Conservation (phyloP, 2,113 vertebrate species). For the Caranx ignobilis region DNA sequence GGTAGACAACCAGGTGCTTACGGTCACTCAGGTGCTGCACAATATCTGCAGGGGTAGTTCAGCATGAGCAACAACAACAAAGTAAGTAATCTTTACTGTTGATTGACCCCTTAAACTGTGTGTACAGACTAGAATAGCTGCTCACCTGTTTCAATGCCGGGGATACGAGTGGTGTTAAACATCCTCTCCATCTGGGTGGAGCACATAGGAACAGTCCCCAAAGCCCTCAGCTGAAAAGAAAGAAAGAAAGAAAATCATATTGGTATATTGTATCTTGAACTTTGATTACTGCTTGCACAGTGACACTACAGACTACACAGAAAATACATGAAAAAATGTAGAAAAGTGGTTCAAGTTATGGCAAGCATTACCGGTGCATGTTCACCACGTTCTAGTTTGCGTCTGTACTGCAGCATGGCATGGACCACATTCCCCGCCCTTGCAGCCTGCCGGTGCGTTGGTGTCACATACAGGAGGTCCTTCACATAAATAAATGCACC, state of each 20-base stretch:
- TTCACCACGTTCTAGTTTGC: conserved; percentile 92
- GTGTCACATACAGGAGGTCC: conserved; percentile 88
- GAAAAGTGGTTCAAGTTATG: too few relatives aligned
- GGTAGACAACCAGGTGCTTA: conserved; percentile 91
- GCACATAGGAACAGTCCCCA: conserved; percentile 94
- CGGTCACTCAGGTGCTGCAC: conserved; percentile 91
- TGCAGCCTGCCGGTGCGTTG: conserved; percentile 88
- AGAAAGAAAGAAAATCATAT: not conserved
- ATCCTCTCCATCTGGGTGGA: conserved; percentile 94
- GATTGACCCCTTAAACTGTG: not conserved
- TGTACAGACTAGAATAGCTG: not conserved
- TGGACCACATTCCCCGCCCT: conserved; percentile 90
- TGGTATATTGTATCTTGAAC: not conserved
- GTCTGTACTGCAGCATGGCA: conserved; percentile 91
- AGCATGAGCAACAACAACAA: not conserved
- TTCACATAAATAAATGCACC: conserved; percentile 52
- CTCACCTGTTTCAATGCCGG: conserved; percentile 90
- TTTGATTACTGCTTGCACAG: not conserved
- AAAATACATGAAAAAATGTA: not conserved
- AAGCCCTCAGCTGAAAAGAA: conserved; percentile 86
- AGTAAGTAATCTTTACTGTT: too few relatives aligned
- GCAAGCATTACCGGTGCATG: conserved; percentile 85
- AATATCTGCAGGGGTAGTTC: conserved; percentile 79
- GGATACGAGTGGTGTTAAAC: conserved; percentile 95
- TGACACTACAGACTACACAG: not conserved